Percentiles rank a stretch among this genome's conserved stretches.
Conservation (phyloP, 2,888 invertebrate species). For the Tricholauxania praeusta region DNA sequence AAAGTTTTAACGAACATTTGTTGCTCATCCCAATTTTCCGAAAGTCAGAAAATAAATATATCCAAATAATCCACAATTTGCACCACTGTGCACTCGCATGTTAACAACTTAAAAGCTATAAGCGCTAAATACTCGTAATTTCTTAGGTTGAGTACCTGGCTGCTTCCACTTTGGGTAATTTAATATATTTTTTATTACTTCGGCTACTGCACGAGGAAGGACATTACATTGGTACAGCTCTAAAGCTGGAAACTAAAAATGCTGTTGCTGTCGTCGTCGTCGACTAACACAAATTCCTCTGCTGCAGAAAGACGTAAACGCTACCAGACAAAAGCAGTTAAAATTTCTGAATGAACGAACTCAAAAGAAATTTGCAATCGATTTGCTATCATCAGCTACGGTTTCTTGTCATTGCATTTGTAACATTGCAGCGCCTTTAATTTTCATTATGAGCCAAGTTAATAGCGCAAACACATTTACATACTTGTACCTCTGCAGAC, state of each 20-base stretch:
- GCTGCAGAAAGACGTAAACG: not conserved
- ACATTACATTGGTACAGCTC: too few species aligned
- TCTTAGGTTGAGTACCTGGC: not conserved
- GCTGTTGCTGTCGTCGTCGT: not conserved
- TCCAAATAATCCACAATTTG: too few species aligned
- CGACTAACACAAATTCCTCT: not conserved
- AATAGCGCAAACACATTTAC: not conserved
- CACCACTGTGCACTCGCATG: too few species aligned
- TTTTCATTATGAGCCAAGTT: constrained; percentile 17
- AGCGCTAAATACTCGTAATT: not conserved
- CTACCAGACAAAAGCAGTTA: constrained; percentile 12
- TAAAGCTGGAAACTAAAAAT: not conserved
- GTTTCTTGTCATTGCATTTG: not conserved
- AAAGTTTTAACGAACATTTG: too few species aligned
- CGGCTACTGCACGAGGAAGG: not conserved
- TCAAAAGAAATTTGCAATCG: constrained; percentile 26
- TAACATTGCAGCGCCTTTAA: not conserved
- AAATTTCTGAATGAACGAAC: constrained; percentile 17
- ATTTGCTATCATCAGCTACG: constrained; percentile 27
- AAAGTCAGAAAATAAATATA: too few species aligned
- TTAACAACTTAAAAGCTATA: not conserved
- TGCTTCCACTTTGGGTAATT: constrained; percentile 13
- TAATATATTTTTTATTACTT: constrained; percentile 21
- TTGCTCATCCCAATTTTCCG: too few species aligned
- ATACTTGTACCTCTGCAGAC: not conserved